Evolutionary conservation across 2,797 vertebrate genomes (phyloP).

Genomic region (Phataginus tetradactyla): DNA sequence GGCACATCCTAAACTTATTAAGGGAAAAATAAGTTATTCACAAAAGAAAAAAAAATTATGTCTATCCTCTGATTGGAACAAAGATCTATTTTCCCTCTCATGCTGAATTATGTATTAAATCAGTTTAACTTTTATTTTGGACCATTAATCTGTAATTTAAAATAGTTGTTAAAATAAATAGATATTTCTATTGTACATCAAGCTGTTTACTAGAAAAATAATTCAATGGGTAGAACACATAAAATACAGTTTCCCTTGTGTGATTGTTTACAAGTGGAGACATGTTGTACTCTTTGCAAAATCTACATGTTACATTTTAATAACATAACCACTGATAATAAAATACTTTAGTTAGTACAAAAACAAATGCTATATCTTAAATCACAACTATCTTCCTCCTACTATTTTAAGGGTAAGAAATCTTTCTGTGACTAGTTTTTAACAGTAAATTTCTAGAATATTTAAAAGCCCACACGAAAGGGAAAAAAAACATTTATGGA

Average conservation of each 20-base stretch:
- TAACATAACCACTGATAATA: slow-evolving; percentile 50
- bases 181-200: slow-evolving; percentile 57
- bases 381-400: neutral
- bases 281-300: slow-evolving; percentile 31
- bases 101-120: slow-evolving; percentile 62
- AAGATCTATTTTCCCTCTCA: slow-evolving; percentile 3
- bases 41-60: slow-evolving; percentile 37
- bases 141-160: slow-evolving; percentile 66
- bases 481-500: neutral
- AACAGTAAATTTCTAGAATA: slow-evolving; percentile 48
- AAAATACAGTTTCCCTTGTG: slow-evolving; percentile 50
- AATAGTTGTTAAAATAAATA: slow-evolving; percentile 66
- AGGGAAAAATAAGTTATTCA: slow-evolving; percentile 59
- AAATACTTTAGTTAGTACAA: slow-evolving; percentile 49
- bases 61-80: slow-evolving; percentile 24
- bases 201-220: slow-evolving; percentile 65
- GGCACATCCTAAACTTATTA: slow-evolving; percentile 44
- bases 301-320: slow-evolving; percentile 47
- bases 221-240: slow-evolving; percentile 5
- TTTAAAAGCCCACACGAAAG: slow-evolving; percentile 53
- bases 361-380: slow-evolving; percentile 50
- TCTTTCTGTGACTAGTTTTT: slow-evolving; percentile 24
- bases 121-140: slow-evolving; percentile 69
- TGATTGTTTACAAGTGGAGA: slow-evolving; percentile 58
- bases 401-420: slow-evolving; percentile 39